Conservation (phyloP, 2,797 vertebrate genomes). For the Dromococcyx pavoninus region DNA sequence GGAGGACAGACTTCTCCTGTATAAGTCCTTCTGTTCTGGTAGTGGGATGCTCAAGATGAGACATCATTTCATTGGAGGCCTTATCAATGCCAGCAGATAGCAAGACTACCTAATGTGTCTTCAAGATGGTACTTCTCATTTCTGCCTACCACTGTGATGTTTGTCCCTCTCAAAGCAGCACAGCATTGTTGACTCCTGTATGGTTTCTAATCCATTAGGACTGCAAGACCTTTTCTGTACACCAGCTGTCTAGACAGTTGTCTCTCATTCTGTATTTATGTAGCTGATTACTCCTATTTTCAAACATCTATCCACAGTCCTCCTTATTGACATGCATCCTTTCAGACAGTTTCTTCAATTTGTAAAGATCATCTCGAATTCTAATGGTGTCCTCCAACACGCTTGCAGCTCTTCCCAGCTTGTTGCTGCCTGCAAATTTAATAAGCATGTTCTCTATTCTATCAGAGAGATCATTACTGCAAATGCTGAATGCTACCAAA, state of each 20-base stretch:
- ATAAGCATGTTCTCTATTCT: constrained; percentile 68
- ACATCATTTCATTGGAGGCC: not conserved
- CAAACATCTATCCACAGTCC: constrained; percentile 63
- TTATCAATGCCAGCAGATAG: not conserved
- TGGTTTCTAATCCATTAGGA: constrained; percentile 27
- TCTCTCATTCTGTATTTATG: constrained; percentile 59
- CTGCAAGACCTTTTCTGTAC: constrained; percentile 21
- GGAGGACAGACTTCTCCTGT: not conserved
- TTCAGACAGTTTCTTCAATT: constrained; percentile 56
- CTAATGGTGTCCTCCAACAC: constrained; percentile 64
- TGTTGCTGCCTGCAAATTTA: constrained; percentile 67
- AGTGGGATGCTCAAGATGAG: not conserved
- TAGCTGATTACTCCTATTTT: constrained; percentile 65
- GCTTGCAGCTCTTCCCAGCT: constrained; percentile 61
- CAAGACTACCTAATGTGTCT: not conserved
- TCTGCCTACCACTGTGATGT: not conserved
- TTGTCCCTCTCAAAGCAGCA: not conserved
- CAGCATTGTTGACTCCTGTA: not conserved
- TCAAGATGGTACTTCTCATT: not conserved
- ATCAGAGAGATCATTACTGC: constrained; percentile 68
- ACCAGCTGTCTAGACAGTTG: constrained; percentile 56
- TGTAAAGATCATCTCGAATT: constrained; percentile 64
- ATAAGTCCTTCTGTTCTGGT: not conserved
- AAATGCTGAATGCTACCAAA: constrained; percentile 66
- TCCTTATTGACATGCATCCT: constrained; percentile 58